Base-by-base conservation (phyloP, 2,888 invertebrate genomes). In the Smittia sp. region DNA sequence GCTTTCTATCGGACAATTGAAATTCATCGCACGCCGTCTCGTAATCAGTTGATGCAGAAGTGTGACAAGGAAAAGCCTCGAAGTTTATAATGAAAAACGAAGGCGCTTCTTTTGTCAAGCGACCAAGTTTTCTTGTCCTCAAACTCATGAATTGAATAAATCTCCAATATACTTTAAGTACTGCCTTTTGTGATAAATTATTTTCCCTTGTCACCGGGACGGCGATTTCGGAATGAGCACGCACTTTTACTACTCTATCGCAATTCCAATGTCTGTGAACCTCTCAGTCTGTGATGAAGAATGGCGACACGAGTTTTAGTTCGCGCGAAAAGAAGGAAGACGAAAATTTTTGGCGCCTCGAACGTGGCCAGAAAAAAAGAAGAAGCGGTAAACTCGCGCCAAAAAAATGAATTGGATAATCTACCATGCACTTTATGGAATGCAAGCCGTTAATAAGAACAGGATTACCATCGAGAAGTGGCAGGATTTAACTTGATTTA, bases 221-320 rank as follows among this genome's bases (percentile, higher is more conserved):
- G n/a, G n/a, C n/a, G n/a, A n/a, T n/a, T n/a, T n/a, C n/a, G 52
- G 4, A 52, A n/a, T 15, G 52, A 7, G n/a, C n/a, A n/a, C n/a
- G n/a, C n/a, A n/a, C n/a, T n/a, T n/a, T n/a, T n/a, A n/a, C n/a
- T n/a, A n/a, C n/a, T n/a, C n/a, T n/a, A n/a, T n/a, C n/a, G n/a
- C n/a, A n/a, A n/a, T n/a, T n/a, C n/a, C n/a, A n/a, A n/a, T n/a
- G n/a, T n/a, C n/a, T n/a, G n/a, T n/a, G n/a, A n/a, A n/a, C n/a
- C n/a, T 63, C 63, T 63, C 13, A 25, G 20, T 24, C 63, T 63
- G 24, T 63, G 63, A 27, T 63, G 63, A 27, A 25, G 63, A 27
- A 63, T 63, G 63, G 63, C 63, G 63, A 63, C 63, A 27, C 11
- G 13, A 63, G 6, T 63, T 27, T 63, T 63, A 63, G 63, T 63